Base-by-base conservation (phyloP, 2,888 invertebrate species). In the Serrognathus titanus region DNA sequence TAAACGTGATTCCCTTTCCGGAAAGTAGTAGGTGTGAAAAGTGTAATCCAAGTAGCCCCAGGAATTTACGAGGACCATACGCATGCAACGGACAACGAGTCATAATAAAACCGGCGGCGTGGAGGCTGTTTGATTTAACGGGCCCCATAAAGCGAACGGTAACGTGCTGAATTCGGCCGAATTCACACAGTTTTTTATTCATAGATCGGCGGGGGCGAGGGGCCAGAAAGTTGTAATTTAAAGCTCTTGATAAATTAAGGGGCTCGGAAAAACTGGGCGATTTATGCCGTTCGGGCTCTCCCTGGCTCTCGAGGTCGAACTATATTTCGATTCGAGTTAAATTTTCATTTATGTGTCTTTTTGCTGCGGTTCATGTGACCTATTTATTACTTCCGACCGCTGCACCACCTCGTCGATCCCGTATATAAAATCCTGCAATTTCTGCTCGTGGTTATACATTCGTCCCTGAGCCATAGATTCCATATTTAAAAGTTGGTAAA, bases 121-220 rank as follows among this genome's bases (percentile, higher is more conserved):
- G 43, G 20, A 11, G 16, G 10, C 43, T 16, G 43, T 43, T 43
- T 43, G 43, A 43, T 43, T 43, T 43, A 43, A 43, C 43, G 43
- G 43, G 12, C 20, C 43, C 43, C 12, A 43, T 43, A 43, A 43
- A 43, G 43, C 20, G 58, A 62, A 60, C 58, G 58, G 56, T 59
- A 59, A 59, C 61, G 56, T 61, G 57, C 61, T 59, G 61, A 58
- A 61, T 57, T 51, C 58, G 48, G 43, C 16, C 43, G 43, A 9
- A n/a, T 43, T 43, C 43, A 43, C 43, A 43, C 43, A 20, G 24
- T 31, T 43, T 43, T 43, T 43, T 43, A 13, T 13, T 43, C 6
- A 6, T 13, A 13, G 16, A 4, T 12, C 16, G 13, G 13, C 6
- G 1, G 24, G 43, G 43, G 43, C 13, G 16, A 16, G 43, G 43